A percentile compares a stretch with the other conserved stretches of the same genome.
Evolutionary conservation across 2,888 invertebrate genomes (phyloP).

Genomic region (Lottia scabra): DNA sequence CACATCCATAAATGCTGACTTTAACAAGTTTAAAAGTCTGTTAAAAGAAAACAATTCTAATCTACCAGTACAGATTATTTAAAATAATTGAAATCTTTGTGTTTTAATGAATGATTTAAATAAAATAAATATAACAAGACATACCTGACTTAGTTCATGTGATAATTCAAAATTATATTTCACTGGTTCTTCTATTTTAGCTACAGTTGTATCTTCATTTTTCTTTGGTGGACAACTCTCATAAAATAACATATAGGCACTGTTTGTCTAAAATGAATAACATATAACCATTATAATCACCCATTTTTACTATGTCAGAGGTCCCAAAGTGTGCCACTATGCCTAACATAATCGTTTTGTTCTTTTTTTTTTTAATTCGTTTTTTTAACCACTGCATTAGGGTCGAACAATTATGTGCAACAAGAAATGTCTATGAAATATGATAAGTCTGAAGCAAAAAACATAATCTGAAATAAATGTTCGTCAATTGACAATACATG

Average conservation of each 20-base stretch:
- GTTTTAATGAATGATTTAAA: neutral
- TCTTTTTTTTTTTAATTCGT: too few species aligned
- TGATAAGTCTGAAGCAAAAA: too few species aligned
- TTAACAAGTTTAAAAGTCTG: too few species aligned
- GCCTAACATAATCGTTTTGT: too few species aligned
- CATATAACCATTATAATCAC: neutral
- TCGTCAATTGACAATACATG: too few species aligned
- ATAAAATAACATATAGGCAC: conserved; percentile 97
- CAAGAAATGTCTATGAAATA: neutral
- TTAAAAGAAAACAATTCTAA: neutral
- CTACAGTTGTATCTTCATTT: conserved; percentile 18
- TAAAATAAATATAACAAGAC: conserved; percentile 1
- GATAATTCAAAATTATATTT: conserved; percentile 75
- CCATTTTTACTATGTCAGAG: neutral
- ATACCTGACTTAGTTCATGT: conserved; percentile 82
- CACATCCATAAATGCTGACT: neutral
- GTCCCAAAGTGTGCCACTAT: too few species aligned
- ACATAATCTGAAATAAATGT: too few species aligned
- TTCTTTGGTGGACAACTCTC: conserved; percentile 75
- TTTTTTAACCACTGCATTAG: too few species aligned
- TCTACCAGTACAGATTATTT: neutral
- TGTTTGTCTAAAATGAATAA: conserved; percentile 79
- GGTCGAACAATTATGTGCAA: too few species aligned
- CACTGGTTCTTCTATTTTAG: conserved; percentile 46
- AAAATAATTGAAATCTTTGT: neutral